These are phyloP conservation scores for Pseudonaja textilis DNA, from an alignment of 2,113 vertebrate species.

Conservation along the genomic window DNA sequence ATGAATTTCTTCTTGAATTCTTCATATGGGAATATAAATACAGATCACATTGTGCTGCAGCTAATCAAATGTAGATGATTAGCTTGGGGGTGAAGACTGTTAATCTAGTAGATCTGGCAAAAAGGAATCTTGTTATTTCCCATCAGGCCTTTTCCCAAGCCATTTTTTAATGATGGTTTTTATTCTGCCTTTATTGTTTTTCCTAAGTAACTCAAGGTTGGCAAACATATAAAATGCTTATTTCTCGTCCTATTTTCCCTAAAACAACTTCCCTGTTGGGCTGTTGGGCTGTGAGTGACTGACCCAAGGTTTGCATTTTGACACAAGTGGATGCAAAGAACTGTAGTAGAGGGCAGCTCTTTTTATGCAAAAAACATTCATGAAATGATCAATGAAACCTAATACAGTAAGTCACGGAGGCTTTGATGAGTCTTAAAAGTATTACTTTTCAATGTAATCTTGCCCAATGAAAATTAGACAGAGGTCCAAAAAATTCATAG, in stretches of 20 bases:
- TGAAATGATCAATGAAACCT: slow-evolving; percentile 7
- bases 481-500: slow-evolving; percentile 2
- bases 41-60: background rate
- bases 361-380: background rate
- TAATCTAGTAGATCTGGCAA: background rate
- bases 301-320: background rate
- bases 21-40: background rate
- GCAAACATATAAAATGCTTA: background rate
- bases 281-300: background rate
- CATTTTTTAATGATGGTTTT: background rate
- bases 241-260: background rate
- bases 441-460: slow-evolving; percentile 27
- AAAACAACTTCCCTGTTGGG: background rate
- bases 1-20: background rate
- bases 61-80: background rate
- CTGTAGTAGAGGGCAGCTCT: background rate
- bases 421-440: background rate
- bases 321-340: background rate
- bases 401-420: background rate
- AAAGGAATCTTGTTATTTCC: background rate
- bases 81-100: no score
- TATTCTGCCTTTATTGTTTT: background rate
- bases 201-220: background rate
- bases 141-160: background rate
- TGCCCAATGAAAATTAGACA: slow-evolving; percentile 9